Evolutionary conservation across 2,888 invertebrate species (phyloP).

Genomic region (Andrena fulva): DNA sequence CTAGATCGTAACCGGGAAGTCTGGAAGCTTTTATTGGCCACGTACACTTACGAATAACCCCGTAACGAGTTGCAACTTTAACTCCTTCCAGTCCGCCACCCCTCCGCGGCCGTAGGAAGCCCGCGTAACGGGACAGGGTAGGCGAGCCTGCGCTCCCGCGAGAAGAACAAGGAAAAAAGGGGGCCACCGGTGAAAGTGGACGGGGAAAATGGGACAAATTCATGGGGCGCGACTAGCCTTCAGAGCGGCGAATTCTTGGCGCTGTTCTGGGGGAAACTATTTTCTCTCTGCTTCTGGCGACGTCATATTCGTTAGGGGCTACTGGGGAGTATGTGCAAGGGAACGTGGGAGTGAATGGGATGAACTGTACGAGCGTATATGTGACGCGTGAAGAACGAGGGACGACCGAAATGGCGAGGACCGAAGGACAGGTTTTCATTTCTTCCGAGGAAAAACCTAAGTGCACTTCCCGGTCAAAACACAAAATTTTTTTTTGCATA

Average conservation of each 20-base stretch:
- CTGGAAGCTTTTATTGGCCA: constrained; percentile 57
- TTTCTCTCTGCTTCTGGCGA: not conserved
- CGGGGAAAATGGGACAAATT: constrained; percentile 17
- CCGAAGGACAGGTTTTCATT: too few relatives aligned
- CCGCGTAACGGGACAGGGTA: constrained; percentile 8
- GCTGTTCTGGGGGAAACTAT: constrained; percentile 23
- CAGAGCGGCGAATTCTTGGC: constrained; percentile 20
- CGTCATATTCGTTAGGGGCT: constrained; percentile 13
- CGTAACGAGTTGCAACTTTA: constrained; percentile 53
- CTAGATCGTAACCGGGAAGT: constrained; percentile 34
- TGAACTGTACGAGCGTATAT: too few relatives aligned
- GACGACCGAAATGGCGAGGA: too few relatives aligned
- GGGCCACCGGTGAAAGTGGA: not conserved
- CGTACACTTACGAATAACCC: constrained; percentile 52
- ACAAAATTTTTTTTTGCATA: too few relatives aligned
- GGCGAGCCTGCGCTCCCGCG: not conserved
- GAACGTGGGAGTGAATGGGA: not conserved
- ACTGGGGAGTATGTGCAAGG: not conserved
- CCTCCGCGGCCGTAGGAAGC: constrained; percentile 3
- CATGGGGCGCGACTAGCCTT: constrained; percentile 18
- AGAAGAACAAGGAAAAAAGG: not conserved
- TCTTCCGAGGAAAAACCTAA: too few relatives aligned
- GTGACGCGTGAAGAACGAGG: too few relatives aligned
- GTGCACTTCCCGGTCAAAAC: too few relatives aligned
- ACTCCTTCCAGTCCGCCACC: not conserved